A percentile compares a stretch with the other conserved stretches of the same genome.
Conservation (phyloP, 2,888 invertebrate genomes). For the Nymphalis urticae region DNA sequence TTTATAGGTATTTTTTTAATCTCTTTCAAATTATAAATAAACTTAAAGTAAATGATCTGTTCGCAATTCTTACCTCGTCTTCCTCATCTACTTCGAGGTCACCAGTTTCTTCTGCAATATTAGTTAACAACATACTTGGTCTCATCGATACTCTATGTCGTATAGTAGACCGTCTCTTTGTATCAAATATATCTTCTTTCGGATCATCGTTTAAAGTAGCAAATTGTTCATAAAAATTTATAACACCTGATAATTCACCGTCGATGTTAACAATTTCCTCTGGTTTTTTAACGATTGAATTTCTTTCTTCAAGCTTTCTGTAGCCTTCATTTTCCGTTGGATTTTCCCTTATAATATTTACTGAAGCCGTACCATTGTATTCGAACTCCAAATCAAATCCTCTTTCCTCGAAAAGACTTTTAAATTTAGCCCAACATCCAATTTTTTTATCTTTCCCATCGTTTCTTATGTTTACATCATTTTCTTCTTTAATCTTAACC, state of each 20-base stretch:
- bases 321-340: constrained; percentile 54
- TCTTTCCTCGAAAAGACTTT: constrained; percentile 68
- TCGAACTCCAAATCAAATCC: constrained; percentile 75
- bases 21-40: background rate
- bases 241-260: constrained; percentile 56
- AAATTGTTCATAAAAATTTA: constrained; percentile 76
- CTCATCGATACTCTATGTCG: constrained; percentile 68
- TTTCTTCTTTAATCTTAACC: constrained; percentile 31
- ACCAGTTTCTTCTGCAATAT: constrained; percentile 69
- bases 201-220: constrained; percentile 62
- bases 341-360: constrained; percentile 50
- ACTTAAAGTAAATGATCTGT: background rate
- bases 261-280: constrained; percentile 48
- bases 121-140: constrained; percentile 69
- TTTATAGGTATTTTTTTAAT: background rate
- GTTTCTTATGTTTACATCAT: constrained; percentile 32
- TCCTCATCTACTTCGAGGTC: constrained; percentile 59
- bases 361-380: constrained; percentile 49
- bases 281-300: constrained; percentile 40
- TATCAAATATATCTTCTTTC: constrained; percentile 55
- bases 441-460: constrained; percentile 40
- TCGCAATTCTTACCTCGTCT: constrained; percentile 59
- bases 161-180: constrained; percentile 51
- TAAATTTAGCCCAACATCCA: constrained; percentile 72
- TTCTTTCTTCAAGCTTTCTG: constrained; percentile 54